phyloP scores from a whole-genome alignment of 2,797 vertebrate species.

The Tokudaia muenninki region DNA sequence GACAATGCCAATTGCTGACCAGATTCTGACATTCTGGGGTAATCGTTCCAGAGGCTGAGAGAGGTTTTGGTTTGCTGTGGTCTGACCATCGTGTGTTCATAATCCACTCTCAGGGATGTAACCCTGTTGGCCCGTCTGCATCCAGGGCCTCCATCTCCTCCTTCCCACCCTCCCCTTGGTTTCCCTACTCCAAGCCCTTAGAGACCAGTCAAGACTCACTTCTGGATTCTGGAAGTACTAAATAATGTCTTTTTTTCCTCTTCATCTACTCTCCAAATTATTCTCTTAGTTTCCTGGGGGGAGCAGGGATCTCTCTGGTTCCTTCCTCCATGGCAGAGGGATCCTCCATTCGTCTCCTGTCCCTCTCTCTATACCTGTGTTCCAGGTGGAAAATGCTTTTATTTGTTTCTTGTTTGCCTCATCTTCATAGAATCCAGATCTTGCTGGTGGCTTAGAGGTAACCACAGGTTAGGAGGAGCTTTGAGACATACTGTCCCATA shows the following conservation, averaged over 20 bases:
- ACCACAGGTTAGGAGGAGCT: background rate
- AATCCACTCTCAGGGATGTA: background rate
- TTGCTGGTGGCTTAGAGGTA: background rate
- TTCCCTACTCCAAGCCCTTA: background rate
- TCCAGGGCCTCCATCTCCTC: background rate
- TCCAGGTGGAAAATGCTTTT: background rate
- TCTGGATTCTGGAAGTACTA: background rate
- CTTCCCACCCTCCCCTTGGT: background rate
- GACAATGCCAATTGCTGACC: background rate
- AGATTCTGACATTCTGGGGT: background rate
- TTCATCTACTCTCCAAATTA: background rate
- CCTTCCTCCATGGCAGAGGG: background rate
- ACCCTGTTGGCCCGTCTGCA: background rate
- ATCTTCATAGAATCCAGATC: background rate
- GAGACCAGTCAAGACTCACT: background rate
- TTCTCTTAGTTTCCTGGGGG: background rate
- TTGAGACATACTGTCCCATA: background rate
- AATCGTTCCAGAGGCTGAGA: background rate
- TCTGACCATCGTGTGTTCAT: background rate
- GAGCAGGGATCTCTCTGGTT: background rate
- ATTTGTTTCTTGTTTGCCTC: background rate
- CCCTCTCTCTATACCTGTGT: background rate
- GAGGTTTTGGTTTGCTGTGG: background rate
- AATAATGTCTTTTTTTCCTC: background rate
- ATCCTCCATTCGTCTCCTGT: background rate